Evolutionary conservation across 2,888 invertebrate species (phyloP).

Genomic region (Polia nebulosa): DNA sequence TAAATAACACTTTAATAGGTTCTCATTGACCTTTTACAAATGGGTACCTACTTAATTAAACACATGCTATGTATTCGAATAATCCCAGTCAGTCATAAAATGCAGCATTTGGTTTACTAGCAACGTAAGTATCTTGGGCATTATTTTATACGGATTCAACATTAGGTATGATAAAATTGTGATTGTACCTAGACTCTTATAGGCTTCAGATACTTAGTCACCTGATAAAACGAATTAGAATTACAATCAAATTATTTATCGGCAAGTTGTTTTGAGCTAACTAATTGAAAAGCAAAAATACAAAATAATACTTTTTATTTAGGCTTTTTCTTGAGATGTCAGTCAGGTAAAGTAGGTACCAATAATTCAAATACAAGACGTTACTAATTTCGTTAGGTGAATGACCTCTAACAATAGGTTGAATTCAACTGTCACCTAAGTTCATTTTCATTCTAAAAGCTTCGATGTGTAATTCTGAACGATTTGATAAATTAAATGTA

Average conservation of each 20-base stretch:
- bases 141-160: no score
- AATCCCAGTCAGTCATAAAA: neutral
- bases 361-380: conserved; percentile 14
- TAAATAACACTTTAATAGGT: conserved; percentile 30
- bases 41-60: neutral
- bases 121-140: no score
- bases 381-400: conserved; percentile 19
- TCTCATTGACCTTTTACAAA: conserved; percentile 33
- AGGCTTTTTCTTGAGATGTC: no score
- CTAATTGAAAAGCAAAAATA: no score
- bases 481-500: conserved; percentile 31
- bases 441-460: fast-evolving
- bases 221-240: no score
- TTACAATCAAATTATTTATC: no score
- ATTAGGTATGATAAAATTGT: neutral
- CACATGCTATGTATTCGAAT: neutral
- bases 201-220: no score
- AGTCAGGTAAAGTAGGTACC: neutral
- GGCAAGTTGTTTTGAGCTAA: no score
- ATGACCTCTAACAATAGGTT: conserved; percentile 18
- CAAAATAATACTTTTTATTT: no score
- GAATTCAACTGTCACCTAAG: neutral
- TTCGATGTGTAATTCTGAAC: neutral
- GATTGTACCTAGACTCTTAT: no score
- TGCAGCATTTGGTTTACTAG: neutral